Base-by-base conservation (phyloP, 2,888 invertebrate genomes). In the Amitus sp. region DNA sequence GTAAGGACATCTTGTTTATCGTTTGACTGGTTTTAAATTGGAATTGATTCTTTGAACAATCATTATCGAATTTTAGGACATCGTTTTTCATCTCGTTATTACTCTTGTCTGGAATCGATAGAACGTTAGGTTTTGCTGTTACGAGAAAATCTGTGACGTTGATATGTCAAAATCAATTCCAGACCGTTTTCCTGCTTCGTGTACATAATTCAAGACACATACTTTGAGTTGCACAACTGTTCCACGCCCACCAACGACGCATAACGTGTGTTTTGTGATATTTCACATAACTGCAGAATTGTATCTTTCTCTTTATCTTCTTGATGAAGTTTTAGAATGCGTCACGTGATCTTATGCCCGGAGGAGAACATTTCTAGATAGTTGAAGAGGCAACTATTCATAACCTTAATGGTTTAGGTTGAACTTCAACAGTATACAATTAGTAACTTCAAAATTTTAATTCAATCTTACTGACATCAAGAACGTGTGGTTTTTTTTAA, bases 291-390 rank as follows among this genome's bases (percentile, higher is more conserved):
- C 56, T 61, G 63, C 59, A 59, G 53, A 64, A 68, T 68, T 64
- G 66, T 68, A 62, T 63, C 64, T 69, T 69, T n/a, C n/a, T n/a
- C n/a, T n/a, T 65, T 60, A 57, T 67, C 64, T 70, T 69, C 65
- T n/a, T 27, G 28, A 5, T 27, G 9, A 27, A 27, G 28, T 27
- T 27, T 27, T 27, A 5, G 28, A 5, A 27, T n/a, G n/a, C n/a
- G n/a, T n/a, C n/a, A n/a, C n/a, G n/a, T n/a, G n/a, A n/a, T n/a
- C n/a, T n/a, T n/a, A n/a, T n/a, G n/a, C n/a, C n/a, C n/a, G n/a
- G n/a, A n/a, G n/a, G n/a, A n/a, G n/a, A n/a, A n/a, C n/a, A n/a
- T n/a, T n/a, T n/a, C n/a, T n/a, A n/a, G n/a, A n/a, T n/a, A n/a
- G 66, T 70, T 68, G 64, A 53, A 51, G 46, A 45, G 58, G 39